Conservation (phyloP, 2,888 invertebrate genomes). For the Orthonychiurus folsomi region DNA sequence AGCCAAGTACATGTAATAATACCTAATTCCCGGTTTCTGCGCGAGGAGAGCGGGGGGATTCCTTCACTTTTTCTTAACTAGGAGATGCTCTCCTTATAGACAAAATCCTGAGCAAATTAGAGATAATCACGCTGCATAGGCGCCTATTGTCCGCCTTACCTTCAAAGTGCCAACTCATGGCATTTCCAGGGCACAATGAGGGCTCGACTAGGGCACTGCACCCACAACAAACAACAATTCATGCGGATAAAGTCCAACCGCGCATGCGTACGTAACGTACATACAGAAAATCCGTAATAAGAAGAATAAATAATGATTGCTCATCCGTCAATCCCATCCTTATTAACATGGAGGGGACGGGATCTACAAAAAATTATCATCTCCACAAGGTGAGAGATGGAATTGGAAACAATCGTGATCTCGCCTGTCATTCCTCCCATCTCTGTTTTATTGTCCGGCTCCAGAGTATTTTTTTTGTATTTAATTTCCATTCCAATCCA, state of each 20-base stretch:
- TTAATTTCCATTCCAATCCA: too few relatives aligned
- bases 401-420: not conserved
- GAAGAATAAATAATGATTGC: not conserved
- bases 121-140: constrained; percentile 37
- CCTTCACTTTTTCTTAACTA: constrained; percentile 1
- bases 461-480: too few relatives aligned
- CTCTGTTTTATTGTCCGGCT: too few relatives aligned
- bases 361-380: not conserved
- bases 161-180: constrained; percentile 35
- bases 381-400: not conserved
- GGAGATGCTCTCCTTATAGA: constrained; percentile 15
- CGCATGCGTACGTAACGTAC: not conserved
- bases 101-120: constrained; percentile 33
- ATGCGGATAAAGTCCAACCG: constrained; percentile 6
- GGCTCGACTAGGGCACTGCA: not conserved
- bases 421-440: not conserved
- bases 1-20: not conserved
- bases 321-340: not conserved
- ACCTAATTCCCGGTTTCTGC: not conserved
- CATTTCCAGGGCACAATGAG: constrained; percentile 20
- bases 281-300: not conserved
- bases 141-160: constrained; percentile 27
- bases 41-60: too few relatives aligned
- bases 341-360: not conserved
- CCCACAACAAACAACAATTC: not conserved